Conservation (phyloP, 2,113 vertebrate species). For the Camelus dromedarius region DNA sequence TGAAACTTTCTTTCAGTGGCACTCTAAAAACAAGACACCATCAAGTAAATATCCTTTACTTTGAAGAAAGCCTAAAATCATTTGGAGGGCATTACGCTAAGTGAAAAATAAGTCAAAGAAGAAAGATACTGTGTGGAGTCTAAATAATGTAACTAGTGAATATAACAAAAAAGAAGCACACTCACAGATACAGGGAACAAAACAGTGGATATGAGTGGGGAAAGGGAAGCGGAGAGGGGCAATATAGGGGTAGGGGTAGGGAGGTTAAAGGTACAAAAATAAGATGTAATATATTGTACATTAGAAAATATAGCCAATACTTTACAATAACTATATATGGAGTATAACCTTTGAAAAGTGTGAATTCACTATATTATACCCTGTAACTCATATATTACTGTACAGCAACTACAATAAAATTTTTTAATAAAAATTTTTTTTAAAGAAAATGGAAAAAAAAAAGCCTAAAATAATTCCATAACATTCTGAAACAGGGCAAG, state of each 20-base stretch:
- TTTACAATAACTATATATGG: neutral
- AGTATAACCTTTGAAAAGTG: neutral
- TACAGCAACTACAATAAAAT: neutral
- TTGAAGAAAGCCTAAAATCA: constrained; percentile 49
- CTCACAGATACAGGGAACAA: neutral
- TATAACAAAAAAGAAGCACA: too few species aligned
- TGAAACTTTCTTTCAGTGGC: neutral
- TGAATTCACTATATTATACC: neutral
- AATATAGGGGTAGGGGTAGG: neutral
- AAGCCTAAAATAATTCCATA: neutral
- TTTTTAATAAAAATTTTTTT: neutral
- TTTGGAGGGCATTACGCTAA: neutral
- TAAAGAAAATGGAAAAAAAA: neutral
- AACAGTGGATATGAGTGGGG: neutral
- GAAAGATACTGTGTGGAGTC: neutral
- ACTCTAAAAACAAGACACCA: constrained; percentile 13
- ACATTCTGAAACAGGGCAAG: neutral
- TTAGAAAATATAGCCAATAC: neutral
- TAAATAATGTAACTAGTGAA: neutral
- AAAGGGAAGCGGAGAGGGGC: neutral
- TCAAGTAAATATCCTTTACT: constrained; percentile 20
- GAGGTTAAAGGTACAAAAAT: neutral
- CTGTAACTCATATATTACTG: neutral
- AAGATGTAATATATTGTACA: neutral
- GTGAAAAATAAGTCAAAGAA: neutral